Conservation (phyloP, 2,888 invertebrate species). For the Drosophila falleni region DNA sequence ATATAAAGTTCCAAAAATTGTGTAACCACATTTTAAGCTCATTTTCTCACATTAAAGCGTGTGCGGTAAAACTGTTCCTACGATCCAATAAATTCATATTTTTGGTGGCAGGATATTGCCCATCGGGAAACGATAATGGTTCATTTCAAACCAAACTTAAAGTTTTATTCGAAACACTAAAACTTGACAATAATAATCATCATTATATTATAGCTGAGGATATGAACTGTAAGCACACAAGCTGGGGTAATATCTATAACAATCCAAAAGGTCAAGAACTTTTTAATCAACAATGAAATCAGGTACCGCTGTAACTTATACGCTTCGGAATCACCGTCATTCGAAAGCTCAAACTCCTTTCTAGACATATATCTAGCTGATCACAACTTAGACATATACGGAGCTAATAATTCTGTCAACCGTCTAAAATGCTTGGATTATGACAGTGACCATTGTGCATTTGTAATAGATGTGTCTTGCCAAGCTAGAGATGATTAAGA, state of each 20-base stretch:
- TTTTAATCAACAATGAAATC: neutral
- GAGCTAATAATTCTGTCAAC: no score
- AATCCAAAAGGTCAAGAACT: neutral
- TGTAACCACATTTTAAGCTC: neutral
- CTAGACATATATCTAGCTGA: neutral
- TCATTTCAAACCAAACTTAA: constrained; percentile 1
- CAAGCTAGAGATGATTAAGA: neutral
- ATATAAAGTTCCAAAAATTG: neutral
- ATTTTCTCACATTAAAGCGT: neutral
- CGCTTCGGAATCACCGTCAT: neutral
- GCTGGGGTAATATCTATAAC: neutral
- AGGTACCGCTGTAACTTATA: neutral
- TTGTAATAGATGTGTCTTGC: constrained; percentile 2
- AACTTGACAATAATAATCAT: neutral
- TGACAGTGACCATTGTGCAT: no score
- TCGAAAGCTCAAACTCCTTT: constrained; percentile 1
- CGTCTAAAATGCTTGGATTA: constrained; percentile 1
- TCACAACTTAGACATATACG: neutral
- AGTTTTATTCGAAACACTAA: constrained; percentile 1
- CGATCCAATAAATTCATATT: constrained; percentile 2
- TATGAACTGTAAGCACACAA: neutral
- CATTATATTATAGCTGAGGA: neutral
- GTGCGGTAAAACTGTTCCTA: no score
- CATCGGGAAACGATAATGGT: constrained; percentile 1
- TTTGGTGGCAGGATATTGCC: neutral